phyloP scores from a whole-genome alignment of 2,113 vertebrate species.

The Quiscalus mexicanus region DNA sequence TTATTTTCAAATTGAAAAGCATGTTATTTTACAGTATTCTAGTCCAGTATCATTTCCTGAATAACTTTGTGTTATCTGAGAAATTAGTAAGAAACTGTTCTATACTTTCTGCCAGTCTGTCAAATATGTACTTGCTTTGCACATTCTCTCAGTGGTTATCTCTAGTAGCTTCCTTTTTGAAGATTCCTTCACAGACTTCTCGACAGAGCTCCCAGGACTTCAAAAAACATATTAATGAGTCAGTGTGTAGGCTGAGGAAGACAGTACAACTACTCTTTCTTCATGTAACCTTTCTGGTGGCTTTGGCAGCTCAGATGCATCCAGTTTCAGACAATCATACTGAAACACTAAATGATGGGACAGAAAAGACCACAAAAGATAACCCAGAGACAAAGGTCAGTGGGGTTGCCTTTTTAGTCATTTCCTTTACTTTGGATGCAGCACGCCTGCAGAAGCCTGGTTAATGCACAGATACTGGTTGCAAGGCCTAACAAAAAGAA shows the following conservation, averaged over 20 bases:
- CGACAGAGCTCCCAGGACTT: slow-evolving; percentile 3
- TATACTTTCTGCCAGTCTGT: not conserved
- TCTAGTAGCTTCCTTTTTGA: slow-evolving; percentile 8
- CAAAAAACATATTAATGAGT: not conserved
- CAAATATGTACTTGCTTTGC: not conserved
- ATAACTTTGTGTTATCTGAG: not conserved
- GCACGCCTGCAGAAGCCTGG: not conserved
- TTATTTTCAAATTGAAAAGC: not conserved
- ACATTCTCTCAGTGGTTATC: not conserved
- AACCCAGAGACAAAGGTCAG: not conserved
- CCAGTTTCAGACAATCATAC: slow-evolving; percentile 22
- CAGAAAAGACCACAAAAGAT: not conserved
- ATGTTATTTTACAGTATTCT: not conserved
- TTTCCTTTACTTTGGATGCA: slow-evolving; percentile 10
- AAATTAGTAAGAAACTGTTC: not conserved
- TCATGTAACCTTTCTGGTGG: not conserved
- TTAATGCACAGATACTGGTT: not conserved
- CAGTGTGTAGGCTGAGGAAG: slow-evolving; percentile 25
- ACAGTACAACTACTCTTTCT: not conserved
- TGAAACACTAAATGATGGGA: slow-evolving; percentile 5
- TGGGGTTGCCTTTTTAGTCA: not conserved
- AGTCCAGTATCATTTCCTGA: not conserved
- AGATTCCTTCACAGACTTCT: slow-evolving; percentile 15
- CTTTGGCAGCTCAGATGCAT: not conserved
- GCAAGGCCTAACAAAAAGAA: not conserved